phyloP scores from a whole-genome alignment of 2,113 vertebrate genomes.

The Uria aalge region DNA sequence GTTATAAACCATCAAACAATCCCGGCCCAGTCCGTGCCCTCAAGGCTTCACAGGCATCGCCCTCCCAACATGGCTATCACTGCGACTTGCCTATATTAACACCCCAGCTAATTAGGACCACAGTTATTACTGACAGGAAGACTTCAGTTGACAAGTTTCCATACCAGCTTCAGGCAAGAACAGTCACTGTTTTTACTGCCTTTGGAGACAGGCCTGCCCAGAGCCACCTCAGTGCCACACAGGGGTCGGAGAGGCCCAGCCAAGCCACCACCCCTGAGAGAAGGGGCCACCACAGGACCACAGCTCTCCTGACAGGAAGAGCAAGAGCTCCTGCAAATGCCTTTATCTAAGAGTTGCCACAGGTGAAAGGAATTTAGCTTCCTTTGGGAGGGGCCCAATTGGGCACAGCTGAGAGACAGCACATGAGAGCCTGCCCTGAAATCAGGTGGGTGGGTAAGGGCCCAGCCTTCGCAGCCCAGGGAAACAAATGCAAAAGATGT shows the following conservation, averaged over 20 bases:
- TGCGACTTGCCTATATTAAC: rapidly evolving
- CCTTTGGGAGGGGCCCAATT: neutral
- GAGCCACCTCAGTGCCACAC: rapidly evolving
- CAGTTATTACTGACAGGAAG: neutral
- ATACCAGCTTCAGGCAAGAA: neutral
- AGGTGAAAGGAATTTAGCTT: neutral
- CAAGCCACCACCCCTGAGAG: too few species aligned
- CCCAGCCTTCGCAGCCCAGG: neutral
- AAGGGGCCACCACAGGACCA: rapidly evolving
- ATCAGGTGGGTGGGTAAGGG: too few species aligned
- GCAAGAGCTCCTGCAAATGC: rapidly evolving
- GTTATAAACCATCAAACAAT: neutral
- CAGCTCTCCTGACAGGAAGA: neutral
- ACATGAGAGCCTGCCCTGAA: rapidly evolving
- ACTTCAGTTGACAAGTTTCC: neutral
- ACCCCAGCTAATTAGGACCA: rapidly evolving
- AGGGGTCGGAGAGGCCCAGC: rapidly evolving
- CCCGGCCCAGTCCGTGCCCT: neutral
- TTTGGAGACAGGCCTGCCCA: rapidly evolving
- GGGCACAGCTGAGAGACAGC: neutral
- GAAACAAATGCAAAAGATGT: neutral
- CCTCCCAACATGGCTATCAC: rapidly evolving
- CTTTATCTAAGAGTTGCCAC: rapidly evolving
- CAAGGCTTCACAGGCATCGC: rapidly evolving
- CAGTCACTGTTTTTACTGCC: rapidly evolving